These are phyloP conservation scores for Dichetophora obliterata DNA, from an alignment of 2,888 invertebrate genomes.

Conservation along the genomic window DNA sequence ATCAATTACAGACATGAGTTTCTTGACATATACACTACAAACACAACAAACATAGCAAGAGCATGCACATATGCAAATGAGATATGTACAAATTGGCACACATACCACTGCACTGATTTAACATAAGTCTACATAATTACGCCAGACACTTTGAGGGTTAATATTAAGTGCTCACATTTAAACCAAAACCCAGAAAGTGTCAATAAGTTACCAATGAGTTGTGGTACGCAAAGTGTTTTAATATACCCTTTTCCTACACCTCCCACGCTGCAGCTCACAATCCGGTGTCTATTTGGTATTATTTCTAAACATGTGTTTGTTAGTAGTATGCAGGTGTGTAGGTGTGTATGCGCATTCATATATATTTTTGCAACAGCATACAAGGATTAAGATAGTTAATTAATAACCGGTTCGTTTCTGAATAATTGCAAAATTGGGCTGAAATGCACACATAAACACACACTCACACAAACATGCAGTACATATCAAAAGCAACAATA, in stretches of 20 bases:
- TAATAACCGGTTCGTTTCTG: constrained; percentile 46
- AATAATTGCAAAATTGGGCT: constrained; percentile 43
- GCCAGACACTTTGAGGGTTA: constrained; percentile 44
- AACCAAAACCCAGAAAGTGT: constrained; percentile 33
- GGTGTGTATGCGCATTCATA: constrained; percentile 4
- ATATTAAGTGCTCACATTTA: constrained; percentile 22
- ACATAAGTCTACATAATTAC: constrained; percentile 46
- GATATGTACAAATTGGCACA: constrained; percentile 53
- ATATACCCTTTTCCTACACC: background rate
- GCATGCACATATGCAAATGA: constrained; percentile 51
- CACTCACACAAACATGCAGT: background rate
- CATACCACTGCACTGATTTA: constrained; percentile 28
- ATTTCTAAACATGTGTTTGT: background rate
- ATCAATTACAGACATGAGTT: constrained; percentile 43
- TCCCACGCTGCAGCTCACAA: background rate
- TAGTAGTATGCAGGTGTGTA: background rate
- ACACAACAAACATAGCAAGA: background rate
- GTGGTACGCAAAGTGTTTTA: constrained; percentile 26
- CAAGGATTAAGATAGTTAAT: constrained; percentile 47
- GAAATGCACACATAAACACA: background rate
- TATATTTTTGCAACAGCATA: constrained; percentile 20
- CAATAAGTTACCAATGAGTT: constrained; percentile 46
- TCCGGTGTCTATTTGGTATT: background rate
- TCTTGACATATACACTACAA: constrained; percentile 19
- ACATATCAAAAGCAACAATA: background rate